phyloP scores from a whole-genome alignment of 2,113 vertebrate species.

The Pimephales promelas region DNA sequence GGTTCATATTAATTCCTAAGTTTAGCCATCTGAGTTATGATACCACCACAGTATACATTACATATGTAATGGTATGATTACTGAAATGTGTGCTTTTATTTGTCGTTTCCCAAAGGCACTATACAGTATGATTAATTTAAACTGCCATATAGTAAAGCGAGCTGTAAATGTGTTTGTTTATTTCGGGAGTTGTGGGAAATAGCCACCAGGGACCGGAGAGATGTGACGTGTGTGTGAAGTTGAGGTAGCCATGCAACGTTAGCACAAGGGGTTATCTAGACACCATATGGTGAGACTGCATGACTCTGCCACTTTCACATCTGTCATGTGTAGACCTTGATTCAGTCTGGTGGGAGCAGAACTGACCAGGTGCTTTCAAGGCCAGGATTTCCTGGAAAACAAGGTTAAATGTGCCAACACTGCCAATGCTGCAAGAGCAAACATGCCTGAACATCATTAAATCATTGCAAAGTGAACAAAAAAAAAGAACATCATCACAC shows the following conservation, averaged over 20 bases:
- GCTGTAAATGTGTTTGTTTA: not conserved
- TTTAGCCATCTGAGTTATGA: not conserved
- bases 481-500: not conserved
- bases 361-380: constrained; percentile 20
- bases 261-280: constrained; percentile 10
- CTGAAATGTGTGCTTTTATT: constrained; percentile 7
- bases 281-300: constrained; percentile 26
- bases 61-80: not conserved
- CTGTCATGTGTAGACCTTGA: constrained; percentile 16
- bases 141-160: constrained; percentile 1
- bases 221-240: not conserved
- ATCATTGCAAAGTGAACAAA: constrained; percentile 12
- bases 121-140: not conserved
- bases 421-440: not conserved
- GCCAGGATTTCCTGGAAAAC: not conserved
- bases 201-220: not conserved
- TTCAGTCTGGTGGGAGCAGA: constrained; percentile 17
- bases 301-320: constrained; percentile 33
- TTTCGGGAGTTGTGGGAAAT: not conserved
- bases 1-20: too few relatives aligned
- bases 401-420: constrained; percentile 19
- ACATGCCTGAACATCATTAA: constrained; percentile 11
- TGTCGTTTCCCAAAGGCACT: not conserved
- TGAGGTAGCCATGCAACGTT: not conserved
- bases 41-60: too few relatives aligned